Evolutionary conservation across 2,888 invertebrate genomes (phyloP).

Genomic region (Frankliniella fusca): DNA sequence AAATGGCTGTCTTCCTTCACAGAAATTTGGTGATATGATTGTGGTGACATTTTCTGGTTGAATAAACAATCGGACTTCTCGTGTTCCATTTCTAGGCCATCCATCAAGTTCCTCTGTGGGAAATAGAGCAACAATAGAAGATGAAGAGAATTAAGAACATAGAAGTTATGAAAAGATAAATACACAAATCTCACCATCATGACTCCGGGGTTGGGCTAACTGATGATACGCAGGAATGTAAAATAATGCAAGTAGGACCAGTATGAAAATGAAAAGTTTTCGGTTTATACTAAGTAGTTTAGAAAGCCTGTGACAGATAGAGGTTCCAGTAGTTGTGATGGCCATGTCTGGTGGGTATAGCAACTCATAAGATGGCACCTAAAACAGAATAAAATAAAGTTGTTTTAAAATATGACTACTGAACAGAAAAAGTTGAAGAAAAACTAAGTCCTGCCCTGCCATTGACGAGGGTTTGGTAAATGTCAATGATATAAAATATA

Average conservation of each 20-base stretch:
- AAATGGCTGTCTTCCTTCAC: constrained; percentile 44
- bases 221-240: constrained; percentile 27
- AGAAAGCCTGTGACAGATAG: not conserved
- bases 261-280: constrained; percentile 26
- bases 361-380: not conserved
- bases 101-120: constrained; percentile 47
- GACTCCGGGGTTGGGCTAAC: not conserved
- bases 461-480: not conserved
- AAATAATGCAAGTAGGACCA: constrained; percentile 25
- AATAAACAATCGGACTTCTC: constrained; percentile 68
- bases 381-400: not conserved
- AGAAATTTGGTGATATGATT: constrained; percentile 51
- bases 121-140: not conserved
- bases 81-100: constrained; percentile 70
- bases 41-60: constrained; percentile 65
- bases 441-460: not conserved
- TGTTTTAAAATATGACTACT: not conserved
- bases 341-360: not conserved
- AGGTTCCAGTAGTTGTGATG: not conserved
- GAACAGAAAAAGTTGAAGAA: not conserved
- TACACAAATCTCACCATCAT: constrained; percentile 4
- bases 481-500: not conserved
- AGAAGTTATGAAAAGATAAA: constrained; percentile 22
- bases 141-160: constrained; percentile 7
- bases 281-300: not conserved